Base-by-base conservation (phyloP, 2,113 vertebrate species). In the Mustela nigripes region DNA sequence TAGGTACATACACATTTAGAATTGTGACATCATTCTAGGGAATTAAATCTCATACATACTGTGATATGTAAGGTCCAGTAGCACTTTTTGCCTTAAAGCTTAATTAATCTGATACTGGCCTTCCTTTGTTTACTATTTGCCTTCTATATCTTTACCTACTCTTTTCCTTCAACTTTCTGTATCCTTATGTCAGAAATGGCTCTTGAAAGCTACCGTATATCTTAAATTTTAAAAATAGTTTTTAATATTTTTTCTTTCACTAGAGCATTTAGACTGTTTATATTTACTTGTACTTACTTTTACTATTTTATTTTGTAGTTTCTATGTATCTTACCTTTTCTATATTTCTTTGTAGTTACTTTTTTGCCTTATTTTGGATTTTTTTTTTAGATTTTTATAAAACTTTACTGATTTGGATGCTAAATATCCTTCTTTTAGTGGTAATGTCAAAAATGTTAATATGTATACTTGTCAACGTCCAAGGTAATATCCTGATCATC, bases 231-330 rank as follows among this genome's bases (percentile, higher is more conserved):
- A 21, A 56, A 83, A 83, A 42, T 83, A 50, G 11, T 28, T 22
- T 69, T 79, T 69, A 85, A 69, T 69, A 33, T 78, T 78, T 91
- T 42, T 81, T 84, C 26, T 15, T 84, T 65, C 56, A 78, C 26
- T n/a, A 78, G 88, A 80, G 22, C 33, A 62, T n/a, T 89, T 90
- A 67, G 7, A 56, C 56, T 42, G 26, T 81, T 94, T 80, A 42
- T 95, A 91, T 93, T 92, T 82, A 63, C 63, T 71, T 69, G 7
- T 48, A 92, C 33, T 39, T 95, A 71, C 19, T 45, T 76, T 76
- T 48, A 48, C 42, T 76, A 53, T 89, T 63, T 82, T 63, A 78
- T 67, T 91, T 83, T 83, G 33, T 63, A 21, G 31, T 60, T 83
- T 83, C 9, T 83, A 74, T 63, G 79, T 73, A 92, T 73, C 26